phyloP scores from a whole-genome alignment of 2,888 invertebrate species.

The Smittia aterrima region DNA sequence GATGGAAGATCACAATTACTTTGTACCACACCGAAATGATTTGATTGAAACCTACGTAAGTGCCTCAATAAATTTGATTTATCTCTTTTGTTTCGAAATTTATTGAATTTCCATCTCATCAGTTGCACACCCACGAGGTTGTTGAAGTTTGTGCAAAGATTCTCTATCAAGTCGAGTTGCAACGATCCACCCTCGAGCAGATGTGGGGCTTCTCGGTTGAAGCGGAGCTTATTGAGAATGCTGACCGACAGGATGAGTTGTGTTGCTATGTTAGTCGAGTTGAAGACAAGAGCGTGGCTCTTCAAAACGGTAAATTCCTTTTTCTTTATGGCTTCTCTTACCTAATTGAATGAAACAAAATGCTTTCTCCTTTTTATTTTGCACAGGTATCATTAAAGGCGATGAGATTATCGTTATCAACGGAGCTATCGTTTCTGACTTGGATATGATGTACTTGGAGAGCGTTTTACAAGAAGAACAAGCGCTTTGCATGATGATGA shows the following conservation, averaged over 20 bases:
- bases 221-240: constrained; percentile 94
- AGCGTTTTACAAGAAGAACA: constrained; percentile 93
- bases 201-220: constrained; percentile 99
- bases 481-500: constrained; percentile 94
- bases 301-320: constrained; percentile 79
- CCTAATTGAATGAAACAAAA: constrained; percentile 43
- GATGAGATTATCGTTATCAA: constrained; percentile 99
- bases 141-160: constrained; percentile 97
- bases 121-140: constrained; percentile 90
- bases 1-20: constrained; percentile 94
- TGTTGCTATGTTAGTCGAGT: constrained; percentile 96
- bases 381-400: constrained; percentile 88
- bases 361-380: not conserved
- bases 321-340: not conserved
- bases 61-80: constrained; percentile 46
- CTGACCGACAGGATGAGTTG: constrained; percentile 92
- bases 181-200: constrained; percentile 83
- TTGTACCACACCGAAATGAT: constrained; percentile 92
- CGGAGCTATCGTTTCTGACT: constrained; percentile 94
- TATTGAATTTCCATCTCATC: no score
- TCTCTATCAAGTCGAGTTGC: constrained; percentile 92
- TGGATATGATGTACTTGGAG: constrained; percentile 99
- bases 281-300: constrained; percentile 91
- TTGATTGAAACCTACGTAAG: constrained; percentile 94
- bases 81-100: constrained; percentile 35